Evolutionary conservation across 2,797 vertebrate genomes (phyloP).

Genomic region (Tauraco hartlaubi): DNA sequence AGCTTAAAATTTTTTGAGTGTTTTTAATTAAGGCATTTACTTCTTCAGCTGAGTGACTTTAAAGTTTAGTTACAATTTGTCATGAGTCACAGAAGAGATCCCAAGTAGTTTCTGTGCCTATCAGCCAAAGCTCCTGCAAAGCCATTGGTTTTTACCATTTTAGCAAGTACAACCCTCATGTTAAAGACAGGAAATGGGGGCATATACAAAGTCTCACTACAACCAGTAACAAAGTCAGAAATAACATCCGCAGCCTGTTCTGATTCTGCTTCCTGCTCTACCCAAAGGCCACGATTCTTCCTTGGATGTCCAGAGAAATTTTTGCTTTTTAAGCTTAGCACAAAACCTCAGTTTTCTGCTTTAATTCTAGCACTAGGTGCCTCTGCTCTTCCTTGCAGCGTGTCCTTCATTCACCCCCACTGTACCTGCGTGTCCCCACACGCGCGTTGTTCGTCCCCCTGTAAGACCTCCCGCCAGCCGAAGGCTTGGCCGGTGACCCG

Average conservation of each 20-base stretch:
- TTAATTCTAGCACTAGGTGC: not conserved
- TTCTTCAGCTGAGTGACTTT: not conserved
- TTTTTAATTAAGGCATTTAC: not conserved
- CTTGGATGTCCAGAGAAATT: not conserved
- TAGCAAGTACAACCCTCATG: not conserved
- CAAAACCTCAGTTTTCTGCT: not conserved
- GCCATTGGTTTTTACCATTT: not conserved
- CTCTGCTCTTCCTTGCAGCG: not conserved
- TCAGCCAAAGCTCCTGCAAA: not conserved
- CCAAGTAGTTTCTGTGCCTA: not conserved
- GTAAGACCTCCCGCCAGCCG: not conserved
- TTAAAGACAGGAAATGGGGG: not conserved
- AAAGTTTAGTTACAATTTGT: not conserved
- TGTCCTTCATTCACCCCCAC: not conserved
- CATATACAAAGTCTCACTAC: not conserved
- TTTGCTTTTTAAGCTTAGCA: not conserved
- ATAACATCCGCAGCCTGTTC: not conserved
- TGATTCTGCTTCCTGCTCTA: not conserved
- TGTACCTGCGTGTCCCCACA: rapidly evolving
- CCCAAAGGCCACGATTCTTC: not conserved
- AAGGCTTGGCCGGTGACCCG: rapidly evolving
- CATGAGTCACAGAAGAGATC: not conserved
- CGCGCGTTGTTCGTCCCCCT: rapidly evolving
- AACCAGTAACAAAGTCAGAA: not conserved
- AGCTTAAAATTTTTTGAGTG: not conserved